Base-by-base conservation (phyloP, 2,888 invertebrate genomes). In the Acronicta aceris region DNA sequence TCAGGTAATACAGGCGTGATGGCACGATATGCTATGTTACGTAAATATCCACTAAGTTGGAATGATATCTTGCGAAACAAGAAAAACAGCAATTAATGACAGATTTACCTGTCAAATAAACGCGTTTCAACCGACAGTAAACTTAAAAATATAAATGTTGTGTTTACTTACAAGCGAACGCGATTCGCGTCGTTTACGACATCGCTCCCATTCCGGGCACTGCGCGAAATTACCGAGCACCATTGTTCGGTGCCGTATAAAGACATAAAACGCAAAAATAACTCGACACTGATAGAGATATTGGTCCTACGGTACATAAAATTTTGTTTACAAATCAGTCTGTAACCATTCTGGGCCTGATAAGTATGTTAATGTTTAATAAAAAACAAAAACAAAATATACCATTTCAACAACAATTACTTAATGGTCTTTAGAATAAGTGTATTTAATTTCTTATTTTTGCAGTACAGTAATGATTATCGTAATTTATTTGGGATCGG, bases 221-320 rank as follows among this genome's bases (percentile, higher is more conserved):
- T 53, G 70, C 70, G 59, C 61, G 66, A 68, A 78, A 80, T 79
- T 79, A 76, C 71, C 63, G 59, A 64, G 66, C 59, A 67, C 72
- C 79, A 78, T 79, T 80, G 81, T 79, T 78, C 61, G 64, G 48
- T 50, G 61, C 27, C 78, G 63, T 71, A 78, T 71, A 73, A 75
- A 79, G 70, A 66, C 68, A 79, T 75, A 78, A 77, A 75, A 75
- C 59, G 72, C 69, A 67, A 74, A 75, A 79, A 79, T 77, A 76
- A 79, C 74, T 69, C 71, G 46, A 64, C 76, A 64, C 68, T 65
- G 45, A 78, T 75, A 56, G 60, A 75, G 62, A 72, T 75, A 75
- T 78, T 72, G 78, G 78, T 62, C 71, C 63, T 59, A n/a, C 51
- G 47, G 60, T 63, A 65, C 73, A 59, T 78, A 64, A 68, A 66